These are phyloP conservation scores for Beaufortia kweichowensis DNA, from an alignment of 2,113 vertebrate genomes.

Conservation along the genomic window DNA sequence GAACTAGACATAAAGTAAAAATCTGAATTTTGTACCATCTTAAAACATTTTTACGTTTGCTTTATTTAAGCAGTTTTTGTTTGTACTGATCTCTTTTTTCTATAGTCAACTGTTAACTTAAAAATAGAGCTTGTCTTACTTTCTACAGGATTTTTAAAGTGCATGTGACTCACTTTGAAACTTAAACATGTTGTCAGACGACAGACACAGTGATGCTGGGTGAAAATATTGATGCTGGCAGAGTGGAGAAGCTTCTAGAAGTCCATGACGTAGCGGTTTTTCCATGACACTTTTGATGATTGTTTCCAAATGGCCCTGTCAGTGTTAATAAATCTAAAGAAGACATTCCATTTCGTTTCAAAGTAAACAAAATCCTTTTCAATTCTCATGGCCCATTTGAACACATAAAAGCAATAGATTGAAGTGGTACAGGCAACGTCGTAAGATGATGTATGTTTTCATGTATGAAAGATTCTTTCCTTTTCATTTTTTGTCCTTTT, in stretches of 20 bases:
- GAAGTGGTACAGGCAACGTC: slow-evolving; percentile 66
- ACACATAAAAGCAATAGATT: slow-evolving; percentile 57
- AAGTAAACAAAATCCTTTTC: slow-evolving; percentile 71
- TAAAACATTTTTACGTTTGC: no score
- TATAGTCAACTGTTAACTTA: background rate
- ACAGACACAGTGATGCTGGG: slow-evolving; percentile 59
- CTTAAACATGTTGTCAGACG: slow-evolving; percentile 52
- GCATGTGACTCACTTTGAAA: slow-evolving; percentile 49
- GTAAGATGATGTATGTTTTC: slow-evolving; percentile 68
- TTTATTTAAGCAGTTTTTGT: no score
- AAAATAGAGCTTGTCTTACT: background rate
- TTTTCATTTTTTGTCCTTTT: slow-evolving; percentile 38
- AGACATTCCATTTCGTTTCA: slow-evolving; percentile 69
- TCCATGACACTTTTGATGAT: slow-evolving; percentile 79
- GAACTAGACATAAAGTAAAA: no score
- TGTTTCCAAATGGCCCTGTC: slow-evolving; percentile 79
- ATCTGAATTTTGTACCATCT: no score
- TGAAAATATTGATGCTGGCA: slow-evolving; percentile 78
- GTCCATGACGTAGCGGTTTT: slow-evolving; percentile 72
- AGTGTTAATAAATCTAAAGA: slow-evolving; percentile 70
- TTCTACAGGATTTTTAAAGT: no score
- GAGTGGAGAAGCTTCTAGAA: slow-evolving; percentile 58
- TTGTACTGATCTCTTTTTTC: no score
- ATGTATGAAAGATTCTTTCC: slow-evolving; percentile 53
- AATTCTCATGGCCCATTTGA: slow-evolving; percentile 49